phyloP scores from a whole-genome alignment of 2,888 invertebrate species.

The Patella depressa region DNA sequence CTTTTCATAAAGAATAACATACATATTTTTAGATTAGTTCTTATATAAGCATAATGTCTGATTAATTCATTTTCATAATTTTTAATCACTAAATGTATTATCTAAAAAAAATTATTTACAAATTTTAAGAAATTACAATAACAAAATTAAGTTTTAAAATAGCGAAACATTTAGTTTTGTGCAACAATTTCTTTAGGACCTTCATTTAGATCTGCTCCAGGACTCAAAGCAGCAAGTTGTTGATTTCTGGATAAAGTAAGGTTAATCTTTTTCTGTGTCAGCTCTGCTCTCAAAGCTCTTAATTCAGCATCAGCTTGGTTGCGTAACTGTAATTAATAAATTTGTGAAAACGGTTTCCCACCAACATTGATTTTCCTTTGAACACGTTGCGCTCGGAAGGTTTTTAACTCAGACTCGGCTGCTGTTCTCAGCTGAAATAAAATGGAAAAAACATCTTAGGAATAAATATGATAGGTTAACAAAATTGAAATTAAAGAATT shows the following conservation, averaged over 20 bases:
- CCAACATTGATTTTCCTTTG: constrained; percentile 71
- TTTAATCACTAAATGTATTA: too few relatives aligned
- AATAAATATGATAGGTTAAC: too few relatives aligned
- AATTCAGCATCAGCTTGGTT: constrained; percentile 74
- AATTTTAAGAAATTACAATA: too few relatives aligned
- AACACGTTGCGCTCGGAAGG: constrained; percentile 70
- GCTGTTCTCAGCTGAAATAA: constrained; percentile 70
- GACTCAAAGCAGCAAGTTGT: constrained; percentile 50
- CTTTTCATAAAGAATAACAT: too few relatives aligned
- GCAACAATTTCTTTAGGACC: neutral
- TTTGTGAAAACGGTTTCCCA: constrained; percentile 16
- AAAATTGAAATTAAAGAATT: too few relatives aligned
- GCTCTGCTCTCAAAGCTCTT: constrained; percentile 72
- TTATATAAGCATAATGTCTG: too few relatives aligned
- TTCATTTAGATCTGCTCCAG: constrained; percentile 11
- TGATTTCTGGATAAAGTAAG: constrained; percentile 71
- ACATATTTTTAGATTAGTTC: too few relatives aligned
- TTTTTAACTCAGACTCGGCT: constrained; percentile 72
- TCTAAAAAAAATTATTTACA: too few relatives aligned
- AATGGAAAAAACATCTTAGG: neutral
- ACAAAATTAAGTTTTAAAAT: too few relatives aligned
- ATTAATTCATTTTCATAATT: too few relatives aligned
- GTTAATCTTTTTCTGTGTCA: constrained; percentile 74
- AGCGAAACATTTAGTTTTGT: neutral
- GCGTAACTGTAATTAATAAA: constrained; percentile 70